Percentiles rank a stretch among this genome's conserved stretches.
Evolutionary conservation across 2,113 vertebrate genomes (phyloP).

Genomic region (Rhadina sibilatrix): DNA sequence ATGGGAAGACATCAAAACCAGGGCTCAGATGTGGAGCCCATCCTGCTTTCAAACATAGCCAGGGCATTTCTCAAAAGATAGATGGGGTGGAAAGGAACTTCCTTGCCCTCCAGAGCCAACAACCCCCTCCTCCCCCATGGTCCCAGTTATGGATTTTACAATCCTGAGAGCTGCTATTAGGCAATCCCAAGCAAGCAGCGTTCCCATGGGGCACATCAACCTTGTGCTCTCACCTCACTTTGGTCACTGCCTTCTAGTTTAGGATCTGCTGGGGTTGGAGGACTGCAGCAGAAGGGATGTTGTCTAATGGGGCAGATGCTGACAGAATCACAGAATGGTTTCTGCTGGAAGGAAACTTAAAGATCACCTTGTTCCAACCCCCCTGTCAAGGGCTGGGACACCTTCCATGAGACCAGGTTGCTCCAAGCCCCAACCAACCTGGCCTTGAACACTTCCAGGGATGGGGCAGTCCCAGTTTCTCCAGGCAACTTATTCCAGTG

Average conservation of each 20-base stretch:
- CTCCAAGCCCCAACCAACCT: neutral
- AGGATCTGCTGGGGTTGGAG: neutral
- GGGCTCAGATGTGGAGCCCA: neutral
- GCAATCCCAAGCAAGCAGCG: neutral
- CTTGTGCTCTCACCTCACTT: neutral
- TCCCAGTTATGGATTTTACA: neutral
- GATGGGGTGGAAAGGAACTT: neutral
- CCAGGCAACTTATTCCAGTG: neutral
- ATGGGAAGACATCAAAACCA: neutral
- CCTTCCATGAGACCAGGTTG: neutral
- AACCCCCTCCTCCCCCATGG: neutral
- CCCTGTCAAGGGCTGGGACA: neutral
- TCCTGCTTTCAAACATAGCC: neutral
- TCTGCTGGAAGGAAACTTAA: neutral
- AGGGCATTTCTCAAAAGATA: neutral
- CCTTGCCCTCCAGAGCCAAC: neutral
- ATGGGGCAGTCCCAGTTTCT: neutral
- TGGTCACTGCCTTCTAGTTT: neutral
- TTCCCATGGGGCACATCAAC: rapidly evolving
- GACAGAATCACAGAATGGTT: neutral
- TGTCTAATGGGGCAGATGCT: neutral
- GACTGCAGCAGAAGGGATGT: neutral
- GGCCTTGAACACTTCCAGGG: neutral
- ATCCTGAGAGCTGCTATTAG: neutral
- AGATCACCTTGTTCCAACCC: neutral